phyloP scores from a whole-genome alignment of 1,140 invertebrate genomes.

The Caenorhabditis remanei region DNA sequence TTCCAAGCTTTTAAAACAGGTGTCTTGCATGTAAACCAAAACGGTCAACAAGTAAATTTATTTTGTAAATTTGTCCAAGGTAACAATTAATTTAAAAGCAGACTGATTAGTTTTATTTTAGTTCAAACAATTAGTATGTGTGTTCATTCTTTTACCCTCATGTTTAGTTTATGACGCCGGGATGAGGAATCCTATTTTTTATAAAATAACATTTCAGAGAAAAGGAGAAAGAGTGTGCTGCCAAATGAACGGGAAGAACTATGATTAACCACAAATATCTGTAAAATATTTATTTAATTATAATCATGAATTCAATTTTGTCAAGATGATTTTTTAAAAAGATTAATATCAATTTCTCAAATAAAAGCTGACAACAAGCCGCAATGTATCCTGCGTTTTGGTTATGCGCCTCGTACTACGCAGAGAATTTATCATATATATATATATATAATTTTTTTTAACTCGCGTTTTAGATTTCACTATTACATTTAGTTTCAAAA shows the following conservation, averaged over 20 bases:
- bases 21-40: slow-evolving; percentile 43
- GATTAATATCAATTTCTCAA: no score
- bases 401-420: no score
- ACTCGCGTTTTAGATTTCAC: no score
- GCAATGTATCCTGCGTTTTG: no score
- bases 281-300: no score
- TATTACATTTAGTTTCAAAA: no score
- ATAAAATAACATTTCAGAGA: slow-evolving; percentile 13
- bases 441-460: no score
- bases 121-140: not conserved
- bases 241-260: not conserved
- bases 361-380: no score
- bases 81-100: not conserved
- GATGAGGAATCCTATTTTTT: not conserved
- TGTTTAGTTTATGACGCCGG: not conserved
- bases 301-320: no score
- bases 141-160: slow-evolving; percentile 3
- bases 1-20: slow-evolving; percentile 27
- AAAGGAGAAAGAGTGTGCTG: slow-evolving; percentile 19
- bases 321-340: no score
- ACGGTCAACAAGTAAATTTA: not conserved
- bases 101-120: not conserved
- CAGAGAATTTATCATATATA: no score
- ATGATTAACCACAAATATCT: not conserved
- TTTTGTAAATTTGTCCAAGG: not conserved